Evolutionary conservation across 2,113 vertebrate genomes (phyloP), one percentile per base, ranked within the genome.

Genomic region (Diphyllodes magnificus): DNA sequence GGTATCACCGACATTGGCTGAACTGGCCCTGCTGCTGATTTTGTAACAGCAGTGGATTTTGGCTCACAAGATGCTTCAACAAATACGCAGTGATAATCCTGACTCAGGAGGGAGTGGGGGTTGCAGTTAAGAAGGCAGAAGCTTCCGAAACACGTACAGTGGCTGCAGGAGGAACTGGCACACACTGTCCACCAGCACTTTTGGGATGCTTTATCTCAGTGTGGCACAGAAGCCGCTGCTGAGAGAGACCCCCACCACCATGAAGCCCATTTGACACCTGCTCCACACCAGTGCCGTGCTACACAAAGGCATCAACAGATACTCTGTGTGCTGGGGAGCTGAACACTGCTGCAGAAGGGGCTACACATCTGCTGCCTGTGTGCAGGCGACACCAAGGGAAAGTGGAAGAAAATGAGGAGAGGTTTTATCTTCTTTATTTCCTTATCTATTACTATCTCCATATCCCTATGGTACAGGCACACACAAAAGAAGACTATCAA

Each of bases 231-330:
- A 30, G 15, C n/a, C 30, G 28, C 31, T 0, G 1, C 37, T 61
- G 42, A 64, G 35, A 54, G 23, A 82, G 75, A 69, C 1, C 6
- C 33, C 11, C 2, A 0, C 14, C 64, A 54, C 9, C 25, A 7
- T 1, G 24, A 91, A 89, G 50, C 42, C 23, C 1, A 1, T 13
- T 19, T 2, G 4, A 40, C 3, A 2, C 19, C 37, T 44, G 47
- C 47, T 45, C 51, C 37, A 35, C 47, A 49, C 20, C 25, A 10
- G 27, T 7, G 0, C 24, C 1, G 0, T 28, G 17, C 15, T 12
- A 40, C 39, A 59, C 16, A 5, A 7, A 8, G 6, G 25, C 3
- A 0, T 27, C 53, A 78, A 47, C 16, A 47, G 66, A 39, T 8
- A 61, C 7, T 23, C 51, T 0, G 0, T 7, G 23, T 16, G 30